A percentile compares a stretch with the other conserved stretches of the same genome.
Evolutionary conservation across 2,888 invertebrate genomes (phyloP).

Genomic region (Machimus rusticus): DNA sequence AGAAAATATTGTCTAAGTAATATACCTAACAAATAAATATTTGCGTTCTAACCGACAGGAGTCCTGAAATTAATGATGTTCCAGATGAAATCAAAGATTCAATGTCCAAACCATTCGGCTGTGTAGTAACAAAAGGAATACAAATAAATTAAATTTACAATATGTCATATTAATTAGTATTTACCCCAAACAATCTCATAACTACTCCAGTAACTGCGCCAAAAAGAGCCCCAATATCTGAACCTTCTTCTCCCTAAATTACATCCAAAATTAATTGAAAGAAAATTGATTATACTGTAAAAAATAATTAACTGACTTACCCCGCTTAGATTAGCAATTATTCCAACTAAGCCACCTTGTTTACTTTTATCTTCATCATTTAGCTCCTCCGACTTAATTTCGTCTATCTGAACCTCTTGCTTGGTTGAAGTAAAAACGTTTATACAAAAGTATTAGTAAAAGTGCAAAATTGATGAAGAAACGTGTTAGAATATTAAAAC

Average conservation of each 20-base stretch:
- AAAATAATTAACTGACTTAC: conserved; percentile 52
- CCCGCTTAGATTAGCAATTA: conserved; percentile 61
- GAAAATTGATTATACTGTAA: neutral
- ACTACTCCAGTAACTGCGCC: conserved; percentile 61
- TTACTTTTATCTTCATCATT: conserved; percentile 43
- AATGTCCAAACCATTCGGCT: conserved; percentile 61
- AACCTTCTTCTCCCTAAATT: conserved; percentile 60
- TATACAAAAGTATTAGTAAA: neutral
- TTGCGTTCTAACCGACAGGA: conserved; percentile 54
- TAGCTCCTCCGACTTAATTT: conserved; percentile 22
- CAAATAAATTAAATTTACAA: neutral
- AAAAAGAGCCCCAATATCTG: conserved; percentile 61
- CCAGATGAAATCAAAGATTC: conserved; percentile 57
- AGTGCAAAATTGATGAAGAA: neutral
- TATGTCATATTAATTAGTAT: conserved; percentile 15
- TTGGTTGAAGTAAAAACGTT: neutral
- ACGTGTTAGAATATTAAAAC: no score
- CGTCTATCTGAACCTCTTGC: conserved; percentile 49
- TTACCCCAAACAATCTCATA: conserved; percentile 61
- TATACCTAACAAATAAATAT: neutral
- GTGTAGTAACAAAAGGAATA: neutral
- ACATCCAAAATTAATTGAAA: neutral
- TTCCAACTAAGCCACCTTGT: conserved; percentile 57
- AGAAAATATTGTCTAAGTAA: neutral
- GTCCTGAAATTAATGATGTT: conserved; percentile 58